Base-by-base conservation (phyloP, 2,888 invertebrate genomes). In the Phyllotreta cruciferae region DNA sequence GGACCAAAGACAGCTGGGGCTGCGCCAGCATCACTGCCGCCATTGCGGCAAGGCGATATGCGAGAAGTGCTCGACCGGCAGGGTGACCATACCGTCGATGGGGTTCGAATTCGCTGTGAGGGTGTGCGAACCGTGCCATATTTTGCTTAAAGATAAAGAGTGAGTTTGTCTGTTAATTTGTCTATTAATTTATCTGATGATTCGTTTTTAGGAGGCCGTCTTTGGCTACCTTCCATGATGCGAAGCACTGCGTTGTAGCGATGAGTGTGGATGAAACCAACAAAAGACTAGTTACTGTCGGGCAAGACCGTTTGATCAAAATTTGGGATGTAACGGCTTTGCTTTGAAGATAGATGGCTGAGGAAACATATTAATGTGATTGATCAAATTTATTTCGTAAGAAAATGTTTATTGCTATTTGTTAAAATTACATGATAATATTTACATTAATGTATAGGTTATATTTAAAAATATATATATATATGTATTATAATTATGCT, bases 81-180 rank as follows among this genome's bases (percentile, higher is more conserved):
- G 93, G 67, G 88, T 96, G 72, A 91, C 93, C 62, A 92, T 98
- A 79, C 98, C 99, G 1, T 85, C 91, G 56, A 94, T 98, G 94
- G 99, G 99, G 52, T 98, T 96, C 83, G 99, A 99, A 83, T 96
- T 96, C 83, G 93, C 94, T 79, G 96, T 98, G 70, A 87, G 99
- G 65, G 93, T 98, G 58, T 99, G 99, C 83, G 92, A 95, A 79
- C 90, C 89, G 39, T 99, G 99, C 83, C 91, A 91, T 81, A 87
- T 88, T 70, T 87, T 88, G 69, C 85, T 96, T 44, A 89, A 93
- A 74, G 91, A 92, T 74, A 90, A 90, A 72, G 94, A 96, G 94
- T 95, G 81, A 88, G 92, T 88, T 10, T 45, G 24, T 24, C 24
- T 24, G 2, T 24, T 24, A 24, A 24, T n/a, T n/a, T 24, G 24